Evolutionary conservation across 2,888 invertebrate genomes (phyloP).

Genomic region (Microchrysa polita): DNA sequence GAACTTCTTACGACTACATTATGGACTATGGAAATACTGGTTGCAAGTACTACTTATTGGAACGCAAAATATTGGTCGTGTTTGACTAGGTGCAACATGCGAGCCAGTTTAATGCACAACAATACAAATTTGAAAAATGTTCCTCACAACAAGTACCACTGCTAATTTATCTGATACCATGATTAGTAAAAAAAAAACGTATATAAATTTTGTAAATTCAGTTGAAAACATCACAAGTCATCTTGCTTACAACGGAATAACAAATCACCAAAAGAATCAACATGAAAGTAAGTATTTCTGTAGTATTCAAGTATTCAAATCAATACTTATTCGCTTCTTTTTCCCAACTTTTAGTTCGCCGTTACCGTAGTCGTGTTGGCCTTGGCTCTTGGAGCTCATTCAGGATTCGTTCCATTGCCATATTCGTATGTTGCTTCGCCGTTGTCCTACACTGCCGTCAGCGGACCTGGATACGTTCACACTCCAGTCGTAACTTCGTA

Average conservation of each 20-base stretch:
- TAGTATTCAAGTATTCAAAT: background rate
- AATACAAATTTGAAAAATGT: too few relatives aligned
- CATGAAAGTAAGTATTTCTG: conserved; percentile 60
- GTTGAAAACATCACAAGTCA: conserved; percentile 25
- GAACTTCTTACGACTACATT: too few relatives aligned
- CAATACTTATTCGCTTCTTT: conserved; percentile 29
- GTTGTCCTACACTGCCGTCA: conserved; percentile 52
- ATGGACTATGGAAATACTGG: too few relatives aligned
- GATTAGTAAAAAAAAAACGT: background rate
- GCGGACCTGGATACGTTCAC: conserved; percentile 52
- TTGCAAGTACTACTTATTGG: too few relatives aligned
- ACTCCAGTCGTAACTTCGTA: conserved; percentile 51
- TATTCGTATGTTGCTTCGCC: conserved; percentile 41
- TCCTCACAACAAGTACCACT: too few relatives aligned
- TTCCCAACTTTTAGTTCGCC: conserved; percentile 55
- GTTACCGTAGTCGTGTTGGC: conserved; percentile 58
- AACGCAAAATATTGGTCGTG: too few relatives aligned
- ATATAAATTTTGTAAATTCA: conserved; percentile 37
- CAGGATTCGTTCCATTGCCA: conserved; percentile 50
- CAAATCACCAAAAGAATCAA: conserved; percentile 54
- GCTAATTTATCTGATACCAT: too few relatives aligned
- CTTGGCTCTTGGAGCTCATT: conserved; percentile 52
- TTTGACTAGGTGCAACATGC: too few relatives aligned
- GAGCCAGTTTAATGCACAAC: too few relatives aligned
- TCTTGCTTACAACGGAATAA: conserved; percentile 38